Evolutionary conservation across 2,113 vertebrate species (phyloP).

Genomic region (Clarias gariepinus): DNA sequence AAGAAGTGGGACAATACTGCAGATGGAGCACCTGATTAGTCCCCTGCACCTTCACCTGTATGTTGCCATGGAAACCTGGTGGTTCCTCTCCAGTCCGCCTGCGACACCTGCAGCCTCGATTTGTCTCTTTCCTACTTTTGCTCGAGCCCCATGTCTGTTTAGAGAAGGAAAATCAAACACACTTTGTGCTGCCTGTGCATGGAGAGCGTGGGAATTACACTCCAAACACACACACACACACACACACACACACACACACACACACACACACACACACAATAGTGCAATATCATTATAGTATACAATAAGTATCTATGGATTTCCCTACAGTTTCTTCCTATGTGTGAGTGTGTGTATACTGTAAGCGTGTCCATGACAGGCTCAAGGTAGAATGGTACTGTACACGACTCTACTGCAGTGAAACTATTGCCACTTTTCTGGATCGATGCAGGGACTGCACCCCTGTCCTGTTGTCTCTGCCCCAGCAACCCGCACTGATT

Average conservation of each 20-base stretch:
- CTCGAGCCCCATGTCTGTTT: background rate
- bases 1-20: constrained; percentile 38
- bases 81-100: constrained; percentile 69
- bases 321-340: background rate
- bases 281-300: background rate
- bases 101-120: constrained; percentile 71
- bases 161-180: background rate
- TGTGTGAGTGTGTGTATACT: constrained; percentile 8
- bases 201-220: background rate
- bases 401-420: constrained; percentile 52
- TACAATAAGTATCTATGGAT: background rate
- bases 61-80: constrained; percentile 77
- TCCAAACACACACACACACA: background rate
- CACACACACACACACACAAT: background rate
- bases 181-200: background rate
- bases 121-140: constrained; percentile 53
- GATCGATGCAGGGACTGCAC: constrained; percentile 48
- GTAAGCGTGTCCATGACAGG: constrained; percentile 19
- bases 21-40: constrained; percentile 59
- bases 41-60: constrained; percentile 69
- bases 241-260: constrained; percentile 14
- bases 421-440: constrained; percentile 30
- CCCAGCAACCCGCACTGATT: background rate
- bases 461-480: constrained; percentile 22
- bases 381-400: constrained; percentile 35